Base-by-base conservation (phyloP, 2,797 vertebrate species). In the Benthosema pterotum region DNA sequence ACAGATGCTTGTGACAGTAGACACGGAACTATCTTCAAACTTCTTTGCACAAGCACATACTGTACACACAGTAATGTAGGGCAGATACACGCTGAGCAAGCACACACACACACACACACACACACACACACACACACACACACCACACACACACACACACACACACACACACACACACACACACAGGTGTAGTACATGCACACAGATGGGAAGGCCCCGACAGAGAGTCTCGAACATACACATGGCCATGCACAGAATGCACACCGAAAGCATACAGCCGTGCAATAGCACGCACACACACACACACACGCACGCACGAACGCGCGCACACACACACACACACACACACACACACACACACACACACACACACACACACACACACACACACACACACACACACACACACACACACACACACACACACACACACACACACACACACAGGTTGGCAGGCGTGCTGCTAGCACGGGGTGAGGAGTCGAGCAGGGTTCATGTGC, bases 401-500 rank as follows among this genome's bases (percentile, higher is more conserved):
- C 51, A 52, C 51, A 52, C 12, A 25, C 51, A 32, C 17, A 9
- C 32, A 25, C 16, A 45, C 14, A 52, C 38, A 53, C 57, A 46
- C 16, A 51, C 45, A 67, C 14, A 51, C 16, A 22, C 11, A 50
- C 49, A 12, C 28, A 17, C 47, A 49, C 48, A 25, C 42, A 17
- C 49, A 60, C 55, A 38, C 38, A 50, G 22, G 32, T 38, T 38
- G 32, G 38, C 48, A 61, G 22, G 52, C 70, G 52, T 63, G 65
- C 63, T 77, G 65, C 57, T 65, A 52, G 63, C 63, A 25, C 60
- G 48, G 63, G 74, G 72, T 80, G 52, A 70, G 42, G 42, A 71
- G 72, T 56, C 73, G 56, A 78, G 70, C 61, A 55, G 53, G 56
- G 79, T 78, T 81, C 79, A 81, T 78, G 69, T 75, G 67, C 75